phyloP scores from a whole-genome alignment of 2,797 vertebrate genomes.

The Enteromius paludinosus region DNA sequence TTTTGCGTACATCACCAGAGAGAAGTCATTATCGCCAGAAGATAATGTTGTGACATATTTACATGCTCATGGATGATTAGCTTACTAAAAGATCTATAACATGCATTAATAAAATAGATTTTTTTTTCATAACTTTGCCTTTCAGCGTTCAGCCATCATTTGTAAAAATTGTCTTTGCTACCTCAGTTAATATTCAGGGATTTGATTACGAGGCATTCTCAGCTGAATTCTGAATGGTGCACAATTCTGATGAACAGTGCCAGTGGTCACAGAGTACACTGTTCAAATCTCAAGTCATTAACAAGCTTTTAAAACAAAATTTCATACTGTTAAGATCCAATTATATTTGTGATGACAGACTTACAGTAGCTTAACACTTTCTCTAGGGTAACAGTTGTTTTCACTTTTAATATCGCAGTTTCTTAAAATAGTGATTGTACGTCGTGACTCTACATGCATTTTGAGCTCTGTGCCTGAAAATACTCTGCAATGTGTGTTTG shows the following conservation, averaged over 20 bases:
- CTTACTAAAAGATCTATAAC: neutral
- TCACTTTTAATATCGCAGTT: neutral
- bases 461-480: neutral
- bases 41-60: neutral
- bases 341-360: constrained; percentile 9
- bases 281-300: neutral
- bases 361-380: neutral
- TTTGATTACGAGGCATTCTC: neutral
- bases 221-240: neutral
- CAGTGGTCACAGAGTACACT: neutral
- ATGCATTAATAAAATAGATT: neutral
- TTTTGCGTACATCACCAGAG: neutral
- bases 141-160: neutral
- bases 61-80: neutral
- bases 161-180: neutral
- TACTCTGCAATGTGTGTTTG: neutral
- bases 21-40: neutral
- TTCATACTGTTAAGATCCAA: constrained; percentile 2
- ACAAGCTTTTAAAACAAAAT: neutral
- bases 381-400: neutral
- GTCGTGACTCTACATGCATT: neutral
- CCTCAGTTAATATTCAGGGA: neutral
- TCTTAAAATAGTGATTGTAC: neutral
- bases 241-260: neutral
- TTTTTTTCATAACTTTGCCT: neutral